Evolutionary conservation across 1,140 invertebrate genomes (phyloP).

Genomic region (Pseudomyrmex flavicornis): DNA sequence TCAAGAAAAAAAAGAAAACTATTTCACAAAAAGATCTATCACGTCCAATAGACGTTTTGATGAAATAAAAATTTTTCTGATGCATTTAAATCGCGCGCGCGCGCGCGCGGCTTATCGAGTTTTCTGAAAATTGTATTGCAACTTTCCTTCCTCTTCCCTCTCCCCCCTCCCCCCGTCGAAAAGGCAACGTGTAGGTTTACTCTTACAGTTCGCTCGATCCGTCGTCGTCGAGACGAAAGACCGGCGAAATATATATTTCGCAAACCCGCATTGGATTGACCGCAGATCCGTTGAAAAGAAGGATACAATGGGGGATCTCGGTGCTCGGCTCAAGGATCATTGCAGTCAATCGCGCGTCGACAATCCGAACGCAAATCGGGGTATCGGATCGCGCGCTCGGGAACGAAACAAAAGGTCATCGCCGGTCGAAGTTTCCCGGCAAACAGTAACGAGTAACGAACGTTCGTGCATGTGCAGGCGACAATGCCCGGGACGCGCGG

Average conservation of each 20-base stretch:
- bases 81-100: conserved; percentile 21
- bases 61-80: conserved; percentile 40
- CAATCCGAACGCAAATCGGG: conserved; percentile 70
- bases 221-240: neutral
- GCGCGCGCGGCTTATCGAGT: conserved; percentile 8
- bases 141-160: too few relatives aligned
- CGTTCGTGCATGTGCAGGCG: conserved; percentile 55
- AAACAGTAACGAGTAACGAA: conserved; percentile 73
- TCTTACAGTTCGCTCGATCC: neutral
- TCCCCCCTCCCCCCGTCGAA: neutral
- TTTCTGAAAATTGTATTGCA: conserved; percentile 17
- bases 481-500: conserved; percentile 36
- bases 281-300: conserved; percentile 16
- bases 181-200: neutral
- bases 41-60: conserved; percentile 1
- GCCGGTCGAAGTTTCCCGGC: conserved; percentile 66
- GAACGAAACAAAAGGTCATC: conserved; percentile 71
- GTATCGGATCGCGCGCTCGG: conserved; percentile 26
- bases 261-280: conserved; percentile 8
- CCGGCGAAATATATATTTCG: conserved; percentile 7
- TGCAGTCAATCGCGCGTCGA: conserved; percentile 66
- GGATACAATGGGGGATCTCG: conserved; percentile 33
- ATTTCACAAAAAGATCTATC: too few relatives aligned
- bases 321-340: conserved; percentile 50
- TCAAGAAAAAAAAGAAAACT: too few relatives aligned